A percentile compares a stretch with the other conserved stretches of the same genome.
These are phyloP conservation scores for Machimus rusticus DNA, from an alignment of 2,888 invertebrate species.

Conservation along the genomic window DNA sequence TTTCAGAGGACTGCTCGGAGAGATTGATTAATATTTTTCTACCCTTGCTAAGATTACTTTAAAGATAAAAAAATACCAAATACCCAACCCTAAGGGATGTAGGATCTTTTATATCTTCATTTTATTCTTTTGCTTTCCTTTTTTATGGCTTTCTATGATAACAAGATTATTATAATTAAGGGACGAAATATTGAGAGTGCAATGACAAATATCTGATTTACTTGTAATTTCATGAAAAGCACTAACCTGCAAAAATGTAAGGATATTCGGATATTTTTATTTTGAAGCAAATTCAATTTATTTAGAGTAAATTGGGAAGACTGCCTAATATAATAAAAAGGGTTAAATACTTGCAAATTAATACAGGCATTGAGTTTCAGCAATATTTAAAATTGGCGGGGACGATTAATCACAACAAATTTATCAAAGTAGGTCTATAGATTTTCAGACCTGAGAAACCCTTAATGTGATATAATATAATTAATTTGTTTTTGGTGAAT, in stretches of 20 bases:
- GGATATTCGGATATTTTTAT: background rate
- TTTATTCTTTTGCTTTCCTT: background rate
- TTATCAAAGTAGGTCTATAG: too few species aligned
- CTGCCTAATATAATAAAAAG: background rate
- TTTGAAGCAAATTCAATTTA: background rate
- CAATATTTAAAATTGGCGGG: too few species aligned
- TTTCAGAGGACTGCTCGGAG: background rate
- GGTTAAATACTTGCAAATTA: too few species aligned
- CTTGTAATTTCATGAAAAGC: background rate
- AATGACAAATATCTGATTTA: background rate
- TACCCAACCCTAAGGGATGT: background rate
- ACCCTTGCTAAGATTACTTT: background rate
- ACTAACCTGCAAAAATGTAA: background rate
- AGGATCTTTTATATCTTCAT: background rate
- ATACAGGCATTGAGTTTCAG: too few species aligned
- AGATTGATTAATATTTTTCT: background rate
- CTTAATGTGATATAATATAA: too few species aligned
- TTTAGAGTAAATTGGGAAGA: background rate
- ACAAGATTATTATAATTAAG: background rate
- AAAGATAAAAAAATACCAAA: background rate
- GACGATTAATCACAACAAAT: too few species aligned
- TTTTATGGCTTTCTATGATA: background rate
- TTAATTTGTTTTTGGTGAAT: too few species aligned
- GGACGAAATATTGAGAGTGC: background rate
- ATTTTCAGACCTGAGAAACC: too few species aligned